Conservation (phyloP, 2,113 vertebrate species). For the Lophura nycthemera region DNA sequence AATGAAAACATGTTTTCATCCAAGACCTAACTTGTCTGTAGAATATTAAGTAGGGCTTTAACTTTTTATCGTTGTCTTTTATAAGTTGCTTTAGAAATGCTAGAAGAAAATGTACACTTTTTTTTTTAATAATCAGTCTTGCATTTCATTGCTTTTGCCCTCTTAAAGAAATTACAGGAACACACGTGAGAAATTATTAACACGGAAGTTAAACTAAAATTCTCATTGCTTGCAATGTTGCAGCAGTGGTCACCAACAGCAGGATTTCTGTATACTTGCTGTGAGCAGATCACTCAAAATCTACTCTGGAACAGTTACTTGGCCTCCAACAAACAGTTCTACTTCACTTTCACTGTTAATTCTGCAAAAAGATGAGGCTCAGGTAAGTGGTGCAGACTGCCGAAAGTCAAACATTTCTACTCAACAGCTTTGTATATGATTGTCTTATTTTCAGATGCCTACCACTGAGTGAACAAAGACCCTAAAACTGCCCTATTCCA, state of each 20-base stretch:
- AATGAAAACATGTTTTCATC: neutral
- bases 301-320: neutral
- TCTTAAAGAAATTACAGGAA: neutral
- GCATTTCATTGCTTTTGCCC: neutral
- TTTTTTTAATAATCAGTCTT: neutral
- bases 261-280: neutral
- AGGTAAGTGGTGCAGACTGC: neutral
- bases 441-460: neutral
- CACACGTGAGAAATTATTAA: neutral
- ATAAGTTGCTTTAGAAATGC: neutral
- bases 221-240: neutral
- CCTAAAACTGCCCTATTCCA: neutral
- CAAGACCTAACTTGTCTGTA: neutral
- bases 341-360: neutral
- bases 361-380: neutral
- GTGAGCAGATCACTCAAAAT: neutral
- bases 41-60: neutral
- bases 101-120: neutral
- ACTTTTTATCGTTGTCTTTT: neutral
- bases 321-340: neutral
- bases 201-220: neutral
- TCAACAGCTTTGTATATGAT: neutral
- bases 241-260: neutral
- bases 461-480: neutral
- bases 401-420: neutral